A percentile compares a stretch with the other conserved stretches of the same genome.
phyloP scores from a whole-genome alignment of 2,113 vertebrate genomes.

The Poeciliopsis turrubarensis region DNA sequence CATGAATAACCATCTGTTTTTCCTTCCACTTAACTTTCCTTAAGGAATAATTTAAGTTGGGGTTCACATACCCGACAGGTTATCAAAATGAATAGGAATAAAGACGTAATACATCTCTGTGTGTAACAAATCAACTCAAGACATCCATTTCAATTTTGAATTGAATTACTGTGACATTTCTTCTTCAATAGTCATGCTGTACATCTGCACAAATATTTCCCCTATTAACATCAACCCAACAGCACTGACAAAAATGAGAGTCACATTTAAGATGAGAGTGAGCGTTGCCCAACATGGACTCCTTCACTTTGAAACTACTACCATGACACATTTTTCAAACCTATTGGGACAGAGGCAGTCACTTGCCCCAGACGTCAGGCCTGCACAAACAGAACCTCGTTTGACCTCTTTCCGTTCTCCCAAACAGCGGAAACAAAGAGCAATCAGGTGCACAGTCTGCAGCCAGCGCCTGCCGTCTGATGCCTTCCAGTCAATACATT shows the following conservation, averaged over 20 bases:
- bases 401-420: slow-evolving; percentile 41
- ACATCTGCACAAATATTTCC: not conserved
- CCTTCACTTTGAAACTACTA: slow-evolving; percentile 29
- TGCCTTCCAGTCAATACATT: not conserved
- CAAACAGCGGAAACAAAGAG: slow-evolving; percentile 8
- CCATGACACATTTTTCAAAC: slow-evolving; percentile 46
- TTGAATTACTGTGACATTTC: not conserved
- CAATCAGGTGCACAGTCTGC: slow-evolving; percentile 8
- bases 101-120: not conserved
- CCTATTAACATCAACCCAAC: not conserved
- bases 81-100: not conserved
- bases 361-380: slow-evolving; percentile 27
- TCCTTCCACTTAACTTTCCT: not conserved
- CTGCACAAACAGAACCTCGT: slow-evolving; percentile 36
- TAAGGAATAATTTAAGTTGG: not conserved
- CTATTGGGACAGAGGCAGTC: slow-evolving; percentile 43
- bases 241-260: not conserved
- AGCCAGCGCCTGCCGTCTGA: not conserved
- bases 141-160: not conserved
- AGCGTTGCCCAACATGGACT: not conserved
- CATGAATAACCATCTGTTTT: not conserved
- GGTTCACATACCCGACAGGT: not conserved
- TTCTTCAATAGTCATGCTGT: not conserved
- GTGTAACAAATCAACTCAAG: not conserved
- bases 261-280: not conserved